A percentile compares a stretch with the other conserved stretches of the same genome.
Conservation (phyloP, 2,888 invertebrate genomes). For the Uropetala carovei region DNA sequence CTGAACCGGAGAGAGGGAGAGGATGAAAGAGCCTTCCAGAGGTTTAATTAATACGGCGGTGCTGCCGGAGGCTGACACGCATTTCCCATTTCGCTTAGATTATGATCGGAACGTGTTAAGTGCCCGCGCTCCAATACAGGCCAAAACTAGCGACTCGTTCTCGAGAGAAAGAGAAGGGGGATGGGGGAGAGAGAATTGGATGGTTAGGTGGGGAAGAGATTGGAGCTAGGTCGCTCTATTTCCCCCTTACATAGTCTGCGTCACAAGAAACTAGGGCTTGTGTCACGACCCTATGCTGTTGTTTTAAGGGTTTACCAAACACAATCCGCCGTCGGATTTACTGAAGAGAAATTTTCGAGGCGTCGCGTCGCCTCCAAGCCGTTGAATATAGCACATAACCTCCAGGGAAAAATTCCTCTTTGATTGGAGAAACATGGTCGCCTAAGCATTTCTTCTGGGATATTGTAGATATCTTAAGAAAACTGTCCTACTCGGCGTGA, state of each 20-base stretch:
- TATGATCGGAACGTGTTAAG: slow-evolving; percentile 60
- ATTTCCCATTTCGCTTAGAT: slow-evolving; percentile 63
- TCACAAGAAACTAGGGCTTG: slow-evolving; percentile 19
- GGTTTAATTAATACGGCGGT: slow-evolving; percentile 57
- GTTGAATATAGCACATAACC: neutral
- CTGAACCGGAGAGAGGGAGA: neutral
- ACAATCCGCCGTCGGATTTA: neutral
- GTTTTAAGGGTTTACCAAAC: slow-evolving; percentile 28
- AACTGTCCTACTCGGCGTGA: no score
- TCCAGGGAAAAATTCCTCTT: neutral
- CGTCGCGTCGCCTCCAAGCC: neutral
- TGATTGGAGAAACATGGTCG: neutral
- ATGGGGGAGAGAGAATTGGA: neutral
- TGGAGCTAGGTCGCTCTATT: neutral
- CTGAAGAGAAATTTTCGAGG: neutral
- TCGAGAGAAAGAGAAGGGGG: neutral
- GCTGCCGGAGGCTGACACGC: slow-evolving; percentile 54
- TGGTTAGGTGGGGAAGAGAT: no score
- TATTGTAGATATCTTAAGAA: no score
- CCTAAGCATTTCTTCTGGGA: no score
- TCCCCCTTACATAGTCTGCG: neutral
- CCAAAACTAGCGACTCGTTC: slow-evolving; percentile 55
- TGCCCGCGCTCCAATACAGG: slow-evolving; percentile 3
- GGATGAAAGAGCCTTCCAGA: slow-evolving; percentile 45
- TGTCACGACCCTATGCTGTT: slow-evolving; percentile 32